Percentiles rank a stretch among this genome's conserved stretches.
Conservation (phyloP, 1,140 invertebrate species). For the Aphidius gifuensis region DNA sequence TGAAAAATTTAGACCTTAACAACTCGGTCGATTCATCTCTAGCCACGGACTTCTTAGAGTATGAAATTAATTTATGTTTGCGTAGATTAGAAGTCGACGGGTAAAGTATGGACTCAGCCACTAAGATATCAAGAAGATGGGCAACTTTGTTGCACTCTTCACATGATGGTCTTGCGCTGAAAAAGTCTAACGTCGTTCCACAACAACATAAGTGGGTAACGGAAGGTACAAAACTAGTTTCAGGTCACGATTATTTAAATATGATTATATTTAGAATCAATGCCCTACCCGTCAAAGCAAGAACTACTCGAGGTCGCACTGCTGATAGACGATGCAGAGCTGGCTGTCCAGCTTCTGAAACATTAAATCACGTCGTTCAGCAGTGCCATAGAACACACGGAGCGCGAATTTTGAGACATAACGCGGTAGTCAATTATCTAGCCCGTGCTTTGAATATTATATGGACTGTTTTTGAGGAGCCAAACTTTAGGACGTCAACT, state of each 20-base stretch:
- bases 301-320: conserved; percentile 23
- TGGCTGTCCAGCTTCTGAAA: conserved; percentile 21
- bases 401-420: conserved; percentile 8
- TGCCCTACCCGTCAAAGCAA: conserved; percentile 23
- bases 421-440: conserved; percentile 9
- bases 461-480: conserved; percentile 2
- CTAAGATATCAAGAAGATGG: too few species aligned
- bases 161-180: conserved; percentile 25
- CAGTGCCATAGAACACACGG: conserved; percentile 21
- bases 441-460: background rate
- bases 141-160: conserved; percentile 2
- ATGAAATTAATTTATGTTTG: conserved; percentile 53
- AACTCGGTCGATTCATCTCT: too few species aligned
- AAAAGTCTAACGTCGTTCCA: conserved; percentile 11
- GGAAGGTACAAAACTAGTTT: conserved; percentile 20
- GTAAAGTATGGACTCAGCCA: too few species aligned
- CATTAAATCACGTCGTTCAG: conserved; percentile 16
- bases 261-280: conserved; percentile 26
- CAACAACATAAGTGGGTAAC: conserved; percentile 27
- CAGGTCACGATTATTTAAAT: conserved; percentile 27
- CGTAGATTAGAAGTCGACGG: background rate
- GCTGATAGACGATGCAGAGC: conserved; percentile 25
- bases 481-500: background rate
- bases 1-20: background rate
- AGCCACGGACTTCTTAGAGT: conserved; percentile 61